Evolutionary conservation across 2,888 invertebrate genomes (phyloP).

Genomic region (Epiblema foenella): DNA sequence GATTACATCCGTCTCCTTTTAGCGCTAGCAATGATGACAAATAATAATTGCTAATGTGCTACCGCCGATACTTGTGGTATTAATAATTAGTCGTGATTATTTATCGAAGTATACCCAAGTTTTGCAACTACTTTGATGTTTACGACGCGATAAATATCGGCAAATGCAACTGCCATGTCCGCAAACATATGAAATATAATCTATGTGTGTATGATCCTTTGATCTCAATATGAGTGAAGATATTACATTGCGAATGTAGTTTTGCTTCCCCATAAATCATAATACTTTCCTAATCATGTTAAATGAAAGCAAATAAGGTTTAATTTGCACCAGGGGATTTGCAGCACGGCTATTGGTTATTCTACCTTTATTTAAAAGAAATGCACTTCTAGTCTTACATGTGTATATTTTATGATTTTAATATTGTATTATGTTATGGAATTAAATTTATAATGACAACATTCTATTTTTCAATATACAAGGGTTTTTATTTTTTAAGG

Average conservation of each 20-base stretch:
- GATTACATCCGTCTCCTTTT: too few species aligned
- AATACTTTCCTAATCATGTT: background rate
- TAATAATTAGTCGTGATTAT: too few species aligned
- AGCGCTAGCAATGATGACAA: too few species aligned
- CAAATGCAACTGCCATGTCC: slow-evolving; percentile 1
- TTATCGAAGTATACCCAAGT: too few species aligned
- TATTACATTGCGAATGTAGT: background rate
- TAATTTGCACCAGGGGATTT: background rate
- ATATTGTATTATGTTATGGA: background rate
- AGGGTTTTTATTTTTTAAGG: background rate
- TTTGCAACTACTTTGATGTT: background rate
- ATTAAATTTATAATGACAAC: background rate
- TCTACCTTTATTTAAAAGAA: background rate
- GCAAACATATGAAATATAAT: background rate
- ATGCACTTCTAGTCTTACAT: background rate
- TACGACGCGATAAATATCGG: background rate
- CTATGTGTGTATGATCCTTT: background rate
- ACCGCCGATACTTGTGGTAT: too few species aligned
- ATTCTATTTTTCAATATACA: too few species aligned
- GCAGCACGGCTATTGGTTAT: background rate
- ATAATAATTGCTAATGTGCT: too few species aligned
- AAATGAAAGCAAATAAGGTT: background rate
- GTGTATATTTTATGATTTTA: background rate
- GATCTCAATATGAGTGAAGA: slow-evolving; percentile 10
- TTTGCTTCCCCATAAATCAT: slow-evolving; percentile 1